A percentile compares a stretch with the other conserved stretches of the same genome.
Conservation (phyloP, 2,113 vertebrate genomes). For the Nerophis lumbriciformis region DNA sequence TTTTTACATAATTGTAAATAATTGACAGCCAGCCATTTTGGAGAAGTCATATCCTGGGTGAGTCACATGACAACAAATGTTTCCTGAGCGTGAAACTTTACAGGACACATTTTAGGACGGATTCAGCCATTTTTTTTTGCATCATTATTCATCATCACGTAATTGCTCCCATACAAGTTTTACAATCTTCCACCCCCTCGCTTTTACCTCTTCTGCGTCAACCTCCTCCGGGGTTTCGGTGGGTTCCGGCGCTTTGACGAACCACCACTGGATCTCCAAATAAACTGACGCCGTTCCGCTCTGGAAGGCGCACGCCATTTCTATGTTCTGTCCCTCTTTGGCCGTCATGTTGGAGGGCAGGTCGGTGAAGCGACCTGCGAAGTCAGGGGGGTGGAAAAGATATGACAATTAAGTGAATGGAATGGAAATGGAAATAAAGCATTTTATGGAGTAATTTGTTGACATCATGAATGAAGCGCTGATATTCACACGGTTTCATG, state of each 20-base stretch:
- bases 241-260: constrained; percentile 79
- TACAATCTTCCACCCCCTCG: too few relatives aligned
- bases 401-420: background rate
- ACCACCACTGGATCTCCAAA: constrained; percentile 97
- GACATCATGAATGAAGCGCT: constrained; percentile 8
- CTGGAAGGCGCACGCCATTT: constrained; percentile 96
- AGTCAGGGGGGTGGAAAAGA: constrained; percentile 32
- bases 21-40: too few relatives aligned
- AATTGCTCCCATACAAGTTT: too few relatives aligned
- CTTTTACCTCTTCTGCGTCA: constrained; percentile 77
- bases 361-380: constrained; percentile 89
- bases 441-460: constrained; percentile 6
- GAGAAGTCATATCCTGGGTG: too few relatives aligned
- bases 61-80: too few relatives aligned
- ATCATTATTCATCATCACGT: too few relatives aligned
- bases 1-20: too few relatives aligned
- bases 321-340: constrained; percentile 90
- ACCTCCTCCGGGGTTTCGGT: constrained; percentile 72
- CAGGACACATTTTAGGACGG: too few relatives aligned
- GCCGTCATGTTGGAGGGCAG: constrained; percentile 88
- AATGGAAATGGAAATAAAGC: background rate
- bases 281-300: constrained; percentile 87
- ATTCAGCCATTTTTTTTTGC: too few relatives aligned
- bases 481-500: too few relatives aligned
- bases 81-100: background rate